These are phyloP conservation scores for Cyclura pinguis DNA, from an alignment of 2,797 vertebrate species.

Conservation along the genomic window DNA sequence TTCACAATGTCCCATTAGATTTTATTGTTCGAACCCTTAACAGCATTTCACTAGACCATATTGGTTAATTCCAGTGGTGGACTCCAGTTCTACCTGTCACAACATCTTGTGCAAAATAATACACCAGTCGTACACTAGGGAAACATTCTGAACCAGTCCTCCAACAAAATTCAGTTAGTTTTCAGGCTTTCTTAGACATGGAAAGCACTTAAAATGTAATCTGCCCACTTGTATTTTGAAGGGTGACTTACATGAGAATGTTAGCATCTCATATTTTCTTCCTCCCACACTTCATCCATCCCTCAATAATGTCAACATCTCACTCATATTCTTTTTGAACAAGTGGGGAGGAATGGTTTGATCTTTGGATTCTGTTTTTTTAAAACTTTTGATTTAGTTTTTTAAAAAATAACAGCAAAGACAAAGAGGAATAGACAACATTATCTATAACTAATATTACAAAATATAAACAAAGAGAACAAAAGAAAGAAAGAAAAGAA, in stretches of 20 bases:
- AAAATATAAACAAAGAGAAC: too few relatives aligned
- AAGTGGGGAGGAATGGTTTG: constrained; percentile 25
- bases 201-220: not conserved
- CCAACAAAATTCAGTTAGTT: not conserved
- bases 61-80: not conserved
- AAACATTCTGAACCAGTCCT: not conserved
- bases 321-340: not conserved
- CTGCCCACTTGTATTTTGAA: not conserved
- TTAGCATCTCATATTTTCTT: not conserved
- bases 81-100: not conserved
- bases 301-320: not conserved
- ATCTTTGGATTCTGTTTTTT: not conserved
- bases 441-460: too few relatives aligned
- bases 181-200: not conserved
- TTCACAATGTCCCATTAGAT: too few relatives aligned
- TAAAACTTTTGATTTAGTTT: too few relatives aligned
- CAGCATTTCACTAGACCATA: too few relatives aligned
- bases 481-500: too few relatives aligned
- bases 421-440: too few relatives aligned
- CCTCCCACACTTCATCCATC: not conserved
- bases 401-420: too few relatives aligned
- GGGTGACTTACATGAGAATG: not conserved
- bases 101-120: not conserved
- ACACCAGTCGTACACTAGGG: not conserved
- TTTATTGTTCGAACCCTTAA: too few relatives aligned